A percentile compares a stretch with the other conserved stretches of the same genome.
phyloP scores from a whole-genome alignment of 35 echinoderm and acorn worm species.

The Acanthaster planci region DNA sequence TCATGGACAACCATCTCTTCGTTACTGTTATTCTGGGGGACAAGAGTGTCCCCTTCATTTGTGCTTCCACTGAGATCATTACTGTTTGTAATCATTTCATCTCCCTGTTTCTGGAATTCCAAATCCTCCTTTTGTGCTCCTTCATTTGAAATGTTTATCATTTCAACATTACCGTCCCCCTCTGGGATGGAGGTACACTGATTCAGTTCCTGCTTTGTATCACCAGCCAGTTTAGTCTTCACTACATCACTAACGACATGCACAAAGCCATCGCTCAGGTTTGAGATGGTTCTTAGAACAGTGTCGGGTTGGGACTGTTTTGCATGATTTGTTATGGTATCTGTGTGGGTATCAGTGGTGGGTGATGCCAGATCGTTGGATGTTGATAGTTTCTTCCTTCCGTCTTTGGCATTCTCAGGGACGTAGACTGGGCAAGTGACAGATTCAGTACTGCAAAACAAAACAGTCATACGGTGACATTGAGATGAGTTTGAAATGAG shows the following conservation, averaged over 20 bases:
- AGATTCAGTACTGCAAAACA: neutral
- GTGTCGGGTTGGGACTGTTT: neutral
- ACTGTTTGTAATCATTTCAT: too few relatives aligned
- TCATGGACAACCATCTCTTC: too few relatives aligned
- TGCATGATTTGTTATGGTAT: neutral
- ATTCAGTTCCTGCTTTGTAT: neutral
- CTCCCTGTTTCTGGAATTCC: too few relatives aligned
- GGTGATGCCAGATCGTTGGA: neutral
- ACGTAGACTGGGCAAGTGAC: conserved; percentile 56
- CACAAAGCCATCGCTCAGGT: neutral
- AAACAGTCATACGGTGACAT: neutral
- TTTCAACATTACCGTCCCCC: neutral
- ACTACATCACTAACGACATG: neutral
- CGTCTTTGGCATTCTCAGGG: conserved; percentile 1
- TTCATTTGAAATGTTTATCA: too few relatives aligned
- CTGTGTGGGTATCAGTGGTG: neutral
- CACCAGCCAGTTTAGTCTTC: neutral
- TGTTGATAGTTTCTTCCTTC: neutral
- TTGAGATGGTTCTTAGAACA: neutral
- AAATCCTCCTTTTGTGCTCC: too few relatives aligned
- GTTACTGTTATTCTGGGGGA: too few relatives aligned
- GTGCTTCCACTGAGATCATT: too few relatives aligned
- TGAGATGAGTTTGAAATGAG: too few relatives aligned
- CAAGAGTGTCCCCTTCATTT: too few relatives aligned
- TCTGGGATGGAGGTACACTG: neutral